These are phyloP conservation scores for Pollenia angustigena DNA, from an alignment of 2,888 invertebrate species.

Conservation along the genomic window DNA sequence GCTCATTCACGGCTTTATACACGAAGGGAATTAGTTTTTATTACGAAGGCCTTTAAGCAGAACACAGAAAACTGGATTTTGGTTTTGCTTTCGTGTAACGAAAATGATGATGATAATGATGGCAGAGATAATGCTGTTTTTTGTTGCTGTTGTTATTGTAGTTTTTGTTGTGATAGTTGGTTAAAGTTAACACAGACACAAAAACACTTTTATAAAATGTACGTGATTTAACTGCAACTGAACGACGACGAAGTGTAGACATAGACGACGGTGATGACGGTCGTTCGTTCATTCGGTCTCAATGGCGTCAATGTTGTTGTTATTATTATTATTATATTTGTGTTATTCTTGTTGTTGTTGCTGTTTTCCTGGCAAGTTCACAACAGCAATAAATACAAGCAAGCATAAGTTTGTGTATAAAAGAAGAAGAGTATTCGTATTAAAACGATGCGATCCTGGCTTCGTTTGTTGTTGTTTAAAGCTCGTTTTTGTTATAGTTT, in stretches of 20 bases:
- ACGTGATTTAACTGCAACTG: conserved; percentile 32
- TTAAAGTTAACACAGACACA: conserved; percentile 28
- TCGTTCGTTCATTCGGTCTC: conserved; percentile 50
- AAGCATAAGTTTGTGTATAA: not conserved
- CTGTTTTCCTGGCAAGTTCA: conserved; percentile 60
- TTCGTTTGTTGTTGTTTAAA: conserved; percentile 11
- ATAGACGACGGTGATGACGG: conserved; percentile 41
- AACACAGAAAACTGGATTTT: conserved; percentile 61
- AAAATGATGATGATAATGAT: conserved; percentile 49
- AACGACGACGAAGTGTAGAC: conserved; percentile 28
- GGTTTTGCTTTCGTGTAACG: conserved; percentile 42
- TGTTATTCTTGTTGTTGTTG: conserved; percentile 36
- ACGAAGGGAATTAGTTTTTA: conserved; percentile 43
- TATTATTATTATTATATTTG: not conserved
- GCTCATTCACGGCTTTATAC: not conserved
- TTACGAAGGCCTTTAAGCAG: conserved; percentile 32
- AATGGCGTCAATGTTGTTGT: conserved; percentile 71
- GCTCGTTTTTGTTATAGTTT: conserved; percentile 17
- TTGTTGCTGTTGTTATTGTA: conserved; percentile 18
- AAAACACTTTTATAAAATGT: conserved; percentile 9
- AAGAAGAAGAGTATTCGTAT: conserved; percentile 33
- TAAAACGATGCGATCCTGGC: conserved; percentile 57
- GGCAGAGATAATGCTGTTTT: conserved; percentile 52
- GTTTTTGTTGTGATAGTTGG: conserved; percentile 11
- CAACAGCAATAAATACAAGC: conserved; percentile 44